Evolutionary conservation across 2,113 vertebrate genomes (phyloP), one percentile per base, ranked within the genome.

Genomic region (Triplophysa rosa): DNA sequence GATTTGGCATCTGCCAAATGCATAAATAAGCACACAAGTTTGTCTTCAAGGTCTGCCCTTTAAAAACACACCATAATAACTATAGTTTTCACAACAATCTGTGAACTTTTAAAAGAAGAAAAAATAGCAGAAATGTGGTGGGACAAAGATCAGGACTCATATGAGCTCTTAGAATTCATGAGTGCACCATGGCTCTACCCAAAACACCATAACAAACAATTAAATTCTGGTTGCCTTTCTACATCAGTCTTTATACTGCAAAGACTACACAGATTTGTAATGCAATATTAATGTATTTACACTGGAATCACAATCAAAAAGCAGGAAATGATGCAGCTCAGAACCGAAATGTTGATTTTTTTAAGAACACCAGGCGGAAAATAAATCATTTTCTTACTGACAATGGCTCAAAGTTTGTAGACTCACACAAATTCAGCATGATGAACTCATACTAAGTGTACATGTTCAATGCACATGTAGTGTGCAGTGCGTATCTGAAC

Each of bases 401-500:
- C 49, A 52, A 16, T 6, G 49, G 49, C 14, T 12, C 29, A 47
- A 13, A 3, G 0, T n/a, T 45, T 45, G 42, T 14, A 47, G 3
- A 14, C 45, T 47, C 10, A 10, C 13, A 47, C 45, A 47, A 47
- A 47, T 12, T 1, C 12, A 13, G 10, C 10, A 49, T 0, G 13
- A 13, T 14, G 47, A 49, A 13, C 47, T 11, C 12, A 49, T 49
- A 4, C 47, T 49, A 19, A 16, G 7, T 56, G 52, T 19, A 54
- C 52, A 17, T n/a, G 52, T 17, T n/a, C 17, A 49, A 37, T 12
- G 24, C 10, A 69, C 16, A 33, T 14, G 29, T 33, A 54, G 47
- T 54, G 17, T 33, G 49, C 68, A 70, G 49, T 21, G 17, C 33
- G 26, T 26, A n/a, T 70, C 26, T 56, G 47, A 68, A 84, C 81